A percentile compares a stretch with the other conserved stretches of the same genome.
Evolutionary conservation across 2,888 invertebrate species (phyloP).

Genomic region (Isoperla grammatica): DNA sequence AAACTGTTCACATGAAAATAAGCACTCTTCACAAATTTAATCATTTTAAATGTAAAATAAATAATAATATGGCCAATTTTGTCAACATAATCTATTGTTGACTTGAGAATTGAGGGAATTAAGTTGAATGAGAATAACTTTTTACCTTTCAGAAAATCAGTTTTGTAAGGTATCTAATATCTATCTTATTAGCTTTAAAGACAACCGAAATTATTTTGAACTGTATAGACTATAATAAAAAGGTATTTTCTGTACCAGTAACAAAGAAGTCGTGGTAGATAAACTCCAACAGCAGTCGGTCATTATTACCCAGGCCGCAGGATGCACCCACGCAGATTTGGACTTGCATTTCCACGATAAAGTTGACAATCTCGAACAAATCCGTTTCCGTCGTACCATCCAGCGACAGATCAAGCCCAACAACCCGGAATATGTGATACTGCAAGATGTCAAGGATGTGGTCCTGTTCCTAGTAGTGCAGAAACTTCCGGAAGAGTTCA

Average conservation of each 20-base stretch:
- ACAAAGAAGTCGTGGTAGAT: background rate
- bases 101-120: too few species aligned
- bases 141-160: too few species aligned
- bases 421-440: conserved; percentile 53
- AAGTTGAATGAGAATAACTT: too few species aligned
- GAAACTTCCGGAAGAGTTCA: conserved; percentile 52
- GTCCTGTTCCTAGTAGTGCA: conserved; percentile 50
- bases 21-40: too few species aligned
- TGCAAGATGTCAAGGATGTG: conserved; percentile 57
- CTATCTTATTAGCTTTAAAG: too few species aligned
- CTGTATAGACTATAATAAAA: too few species aligned
- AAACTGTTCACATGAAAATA: too few species aligned
- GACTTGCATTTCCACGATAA: conserved; percentile 50
- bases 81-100: too few species aligned
- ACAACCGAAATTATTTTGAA: too few species aligned
- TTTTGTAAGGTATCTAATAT: too few species aligned
- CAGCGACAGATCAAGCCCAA: conserved; percentile 52
- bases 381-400: conserved; percentile 53
- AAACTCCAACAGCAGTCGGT: background rate
- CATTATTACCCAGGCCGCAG: conserved; percentile 41
- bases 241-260: conserved; percentile 33
- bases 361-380: conserved; percentile 52
- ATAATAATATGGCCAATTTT: too few species aligned
- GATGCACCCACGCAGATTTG: conserved; percentile 44
- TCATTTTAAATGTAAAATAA: too few species aligned